A percentile compares a stretch with the other conserved stretches of the same genome.
Evolutionary conservation across 2,888 invertebrate genomes (phyloP).

Genomic region (Polyommatus icarus): DNA sequence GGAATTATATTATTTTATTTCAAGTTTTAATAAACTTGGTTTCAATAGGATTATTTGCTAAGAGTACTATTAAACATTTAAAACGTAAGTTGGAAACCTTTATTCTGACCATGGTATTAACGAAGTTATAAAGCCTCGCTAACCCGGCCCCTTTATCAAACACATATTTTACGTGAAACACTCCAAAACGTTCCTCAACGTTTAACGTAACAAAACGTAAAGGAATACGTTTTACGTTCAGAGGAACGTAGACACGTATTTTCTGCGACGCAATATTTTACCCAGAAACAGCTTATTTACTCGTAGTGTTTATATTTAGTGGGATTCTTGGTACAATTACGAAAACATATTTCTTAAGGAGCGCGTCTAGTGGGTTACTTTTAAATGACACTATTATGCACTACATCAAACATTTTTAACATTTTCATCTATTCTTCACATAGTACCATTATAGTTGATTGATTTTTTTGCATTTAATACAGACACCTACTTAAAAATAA

Average conservation of each 20-base stretch:
- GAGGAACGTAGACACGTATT: background rate
- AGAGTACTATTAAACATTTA: constrained; percentile 25
- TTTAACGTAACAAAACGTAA: constrained; percentile 23
- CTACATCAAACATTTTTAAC: constrained; percentile 2
- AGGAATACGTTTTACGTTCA: constrained; percentile 16
- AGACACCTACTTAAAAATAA: no score
- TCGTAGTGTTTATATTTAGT: constrained; percentile 2
- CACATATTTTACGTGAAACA: constrained; percentile 28
- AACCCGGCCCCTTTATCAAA: constrained; percentile 27
- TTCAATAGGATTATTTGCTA: constrained; percentile 20
- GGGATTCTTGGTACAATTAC: background rate
- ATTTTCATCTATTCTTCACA: no score
- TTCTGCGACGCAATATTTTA: constrained; percentile 6
- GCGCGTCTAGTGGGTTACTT: background rate
- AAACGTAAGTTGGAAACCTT: constrained; percentile 24
- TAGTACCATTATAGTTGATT: no score
- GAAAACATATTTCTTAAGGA: background rate
- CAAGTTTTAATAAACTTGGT: background rate
- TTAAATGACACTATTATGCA: background rate
- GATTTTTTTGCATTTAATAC: no score
- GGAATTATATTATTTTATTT: background rate
- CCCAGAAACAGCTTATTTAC: background rate
- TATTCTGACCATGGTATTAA: constrained; percentile 23
- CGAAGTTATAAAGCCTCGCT: constrained; percentile 27
- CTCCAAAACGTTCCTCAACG: constrained; percentile 24